Evolutionary conservation across 2,888 invertebrate genomes (phyloP).

Genomic region (Hydriomena furcata): DNA sequence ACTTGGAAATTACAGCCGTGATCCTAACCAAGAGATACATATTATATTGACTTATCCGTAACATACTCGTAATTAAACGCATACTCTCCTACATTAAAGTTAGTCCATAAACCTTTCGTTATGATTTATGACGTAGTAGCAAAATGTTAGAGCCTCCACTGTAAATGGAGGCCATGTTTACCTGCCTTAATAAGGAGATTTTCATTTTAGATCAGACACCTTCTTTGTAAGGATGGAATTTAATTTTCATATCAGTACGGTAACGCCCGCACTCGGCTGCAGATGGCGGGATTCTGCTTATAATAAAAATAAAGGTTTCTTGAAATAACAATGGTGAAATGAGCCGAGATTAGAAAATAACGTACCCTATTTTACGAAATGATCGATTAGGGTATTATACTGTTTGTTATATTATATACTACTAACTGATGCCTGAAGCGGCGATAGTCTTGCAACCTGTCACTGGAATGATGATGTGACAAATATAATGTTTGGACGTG

Average conservation of each 20-base stretch:
- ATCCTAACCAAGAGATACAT: not conserved
- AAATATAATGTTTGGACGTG: too few relatives aligned
- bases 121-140: constrained; percentile 67
- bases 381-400: constrained; percentile 4
- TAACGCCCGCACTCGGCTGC: constrained; percentile 11
- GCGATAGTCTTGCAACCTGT: too few relatives aligned
- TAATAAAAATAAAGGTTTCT: constrained; percentile 22
- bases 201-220: constrained; percentile 65
- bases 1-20: too few relatives aligned
- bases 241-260: constrained; percentile 56
- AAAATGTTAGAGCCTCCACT: constrained; percentile 58
- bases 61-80: constrained; percentile 35
- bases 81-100: constrained; percentile 12
- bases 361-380: not conserved
- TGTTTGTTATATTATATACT: not conserved
- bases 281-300: constrained; percentile 15
- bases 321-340: constrained; percentile 17
- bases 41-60: not conserved
- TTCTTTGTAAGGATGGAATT: constrained; percentile 61
- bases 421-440: too few relatives aligned
- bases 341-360: constrained; percentile 3
- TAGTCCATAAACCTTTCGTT: constrained; percentile 40
- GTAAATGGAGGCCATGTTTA: constrained; percentile 63
- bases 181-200: constrained; percentile 69
- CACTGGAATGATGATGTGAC: too few relatives aligned